phyloP scores from a whole-genome alignment of 1,140 invertebrate species.

The Lysiphlebus fabarum region DNA sequence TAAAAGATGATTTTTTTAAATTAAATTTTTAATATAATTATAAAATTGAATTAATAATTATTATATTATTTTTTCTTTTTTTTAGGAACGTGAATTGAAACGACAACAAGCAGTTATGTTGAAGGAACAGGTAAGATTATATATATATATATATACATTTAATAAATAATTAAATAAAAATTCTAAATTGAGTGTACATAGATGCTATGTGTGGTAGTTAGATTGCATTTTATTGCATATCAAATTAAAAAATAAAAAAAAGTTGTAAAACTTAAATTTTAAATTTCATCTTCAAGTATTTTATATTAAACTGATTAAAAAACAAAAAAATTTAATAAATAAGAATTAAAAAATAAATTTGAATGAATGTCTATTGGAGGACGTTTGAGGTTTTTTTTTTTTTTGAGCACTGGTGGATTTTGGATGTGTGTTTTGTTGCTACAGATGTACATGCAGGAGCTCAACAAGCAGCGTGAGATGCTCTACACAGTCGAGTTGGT shows the following conservation, averaged over 20 bases:
- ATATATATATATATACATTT: too few relatives aligned
- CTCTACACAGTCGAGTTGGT: slow-evolving; percentile 82
- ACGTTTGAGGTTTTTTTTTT: slow-evolving; percentile 39
- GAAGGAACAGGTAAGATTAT: slow-evolving; percentile 78
- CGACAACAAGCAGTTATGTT: slow-evolving; percentile 79
- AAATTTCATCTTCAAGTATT: too few relatives aligned
- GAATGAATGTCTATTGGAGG: slow-evolving; percentile 11
- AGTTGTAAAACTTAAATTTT: too few relatives aligned
- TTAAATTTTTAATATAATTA: not conserved
- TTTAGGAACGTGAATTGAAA: slow-evolving; percentile 83
- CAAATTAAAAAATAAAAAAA: too few relatives aligned
- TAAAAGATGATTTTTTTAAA: not conserved
- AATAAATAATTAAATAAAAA: not conserved
- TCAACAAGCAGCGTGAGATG: slow-evolving; percentile 82
- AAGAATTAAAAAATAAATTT: slow-evolving; percentile 3
- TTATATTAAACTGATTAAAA: too few relatives aligned
- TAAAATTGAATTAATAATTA: slow-evolving; percentile 15
- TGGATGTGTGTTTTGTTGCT: slow-evolving; percentile 57
- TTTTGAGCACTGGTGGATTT: slow-evolving; percentile 55
- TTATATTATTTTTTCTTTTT: slow-evolving; percentile 46
- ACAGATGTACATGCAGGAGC: slow-evolving; percentile 83
- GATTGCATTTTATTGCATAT: slow-evolving; percentile 22
- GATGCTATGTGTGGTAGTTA: slow-evolving; percentile 19
- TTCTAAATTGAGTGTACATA: slow-evolving; percentile 12
- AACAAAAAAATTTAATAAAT: too few relatives aligned